These are phyloP conservation scores for Leucoptera coffeella DNA, from an alignment of 2,888 invertebrate genomes.

Conservation along the genomic window DNA sequence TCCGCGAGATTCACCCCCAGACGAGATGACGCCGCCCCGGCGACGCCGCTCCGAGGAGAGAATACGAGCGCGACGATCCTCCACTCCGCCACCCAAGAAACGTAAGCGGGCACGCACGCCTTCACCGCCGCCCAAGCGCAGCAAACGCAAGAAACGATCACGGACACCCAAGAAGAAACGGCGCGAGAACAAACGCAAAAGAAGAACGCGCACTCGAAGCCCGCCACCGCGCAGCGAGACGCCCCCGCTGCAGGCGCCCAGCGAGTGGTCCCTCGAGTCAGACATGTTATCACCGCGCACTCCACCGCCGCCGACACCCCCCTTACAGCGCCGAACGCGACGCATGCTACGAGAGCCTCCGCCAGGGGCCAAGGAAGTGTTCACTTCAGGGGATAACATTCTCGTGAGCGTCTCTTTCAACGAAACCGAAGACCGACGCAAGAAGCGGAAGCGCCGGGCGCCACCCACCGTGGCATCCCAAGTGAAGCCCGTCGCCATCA, in stretches of 20 bases:
- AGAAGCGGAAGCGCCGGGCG: conserved; percentile 14
- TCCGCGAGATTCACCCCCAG: conserved; percentile 9
- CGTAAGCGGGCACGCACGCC: conserved; percentile 13
- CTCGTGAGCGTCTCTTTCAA: conserved; percentile 89
- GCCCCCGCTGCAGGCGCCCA: conserved; percentile 14
- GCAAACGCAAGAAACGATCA: conserved; percentile 15
- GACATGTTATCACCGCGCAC: conserved; percentile 58
- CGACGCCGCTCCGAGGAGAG: no score
- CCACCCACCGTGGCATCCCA: conserved; percentile 8
- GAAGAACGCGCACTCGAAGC: conserved; percentile 13
- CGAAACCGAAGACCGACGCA: conserved; percentile 43
- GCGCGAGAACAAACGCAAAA: conserved; percentile 13
- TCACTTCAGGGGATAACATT: conserved; percentile 89
- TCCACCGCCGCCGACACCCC: conserved; percentile 44
- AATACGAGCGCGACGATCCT: no score
- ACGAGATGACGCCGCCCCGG: conserved; percentile 10
- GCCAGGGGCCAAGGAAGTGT: conserved; percentile 85
- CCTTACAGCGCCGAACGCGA: conserved; percentile 31
- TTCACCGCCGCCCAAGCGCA: conserved; percentile 17
- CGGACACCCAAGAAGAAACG: conserved; percentile 10
- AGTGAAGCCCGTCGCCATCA: conserved; percentile 82
- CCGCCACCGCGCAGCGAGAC: conserved; percentile 15
- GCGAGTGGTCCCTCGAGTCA: conserved; percentile 41
- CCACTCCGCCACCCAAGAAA: not conserved
- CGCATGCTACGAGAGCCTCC: conserved; percentile 24